Conservation (phyloP, 2,797 vertebrate genomes). For the Pipistrellus nathusii region DNA sequence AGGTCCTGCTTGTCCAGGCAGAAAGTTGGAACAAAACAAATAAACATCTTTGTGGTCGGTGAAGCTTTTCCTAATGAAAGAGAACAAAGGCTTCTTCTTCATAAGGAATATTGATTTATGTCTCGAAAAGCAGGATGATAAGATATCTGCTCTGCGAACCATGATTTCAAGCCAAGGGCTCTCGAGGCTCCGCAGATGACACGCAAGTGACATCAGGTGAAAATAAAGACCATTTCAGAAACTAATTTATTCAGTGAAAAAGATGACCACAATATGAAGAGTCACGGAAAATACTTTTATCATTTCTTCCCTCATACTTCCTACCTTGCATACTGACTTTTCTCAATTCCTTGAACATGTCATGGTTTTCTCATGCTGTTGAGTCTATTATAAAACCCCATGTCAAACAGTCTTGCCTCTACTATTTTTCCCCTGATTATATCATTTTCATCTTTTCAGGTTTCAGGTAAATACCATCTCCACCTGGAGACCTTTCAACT, state of each 20-base stretch:
- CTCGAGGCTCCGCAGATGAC: not conserved
- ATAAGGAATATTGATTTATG: not conserved
- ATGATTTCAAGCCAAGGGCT: not conserved
- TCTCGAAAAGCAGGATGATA: not conserved
- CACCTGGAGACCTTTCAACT: not conserved
- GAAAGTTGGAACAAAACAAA: slow-evolving; percentile 44
- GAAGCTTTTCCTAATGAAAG: not conserved
- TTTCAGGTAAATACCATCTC: not conserved
- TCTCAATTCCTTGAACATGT: not conserved
- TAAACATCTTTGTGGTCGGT: slow-evolving; percentile 7
- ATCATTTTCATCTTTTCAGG: slow-evolving; percentile 9
- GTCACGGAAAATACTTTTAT: not conserved
- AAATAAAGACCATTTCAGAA: not conserved
- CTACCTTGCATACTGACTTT: not conserved
- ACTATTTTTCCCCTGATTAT: not conserved
- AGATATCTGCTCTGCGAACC: not conserved
- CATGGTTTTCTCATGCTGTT: not conserved
- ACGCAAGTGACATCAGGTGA: not conserved
- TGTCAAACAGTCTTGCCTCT: not conserved
- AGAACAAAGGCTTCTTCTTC: not conserved
- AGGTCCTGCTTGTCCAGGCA: not conserved
- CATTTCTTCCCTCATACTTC: not conserved
- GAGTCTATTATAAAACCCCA: slow-evolving; percentile 17
- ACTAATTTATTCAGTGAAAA: not conserved
- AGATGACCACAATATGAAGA: not conserved